phyloP scores from a whole-genome alignment of 2,113 vertebrate species.

The Ammospiza caudacuta region DNA sequence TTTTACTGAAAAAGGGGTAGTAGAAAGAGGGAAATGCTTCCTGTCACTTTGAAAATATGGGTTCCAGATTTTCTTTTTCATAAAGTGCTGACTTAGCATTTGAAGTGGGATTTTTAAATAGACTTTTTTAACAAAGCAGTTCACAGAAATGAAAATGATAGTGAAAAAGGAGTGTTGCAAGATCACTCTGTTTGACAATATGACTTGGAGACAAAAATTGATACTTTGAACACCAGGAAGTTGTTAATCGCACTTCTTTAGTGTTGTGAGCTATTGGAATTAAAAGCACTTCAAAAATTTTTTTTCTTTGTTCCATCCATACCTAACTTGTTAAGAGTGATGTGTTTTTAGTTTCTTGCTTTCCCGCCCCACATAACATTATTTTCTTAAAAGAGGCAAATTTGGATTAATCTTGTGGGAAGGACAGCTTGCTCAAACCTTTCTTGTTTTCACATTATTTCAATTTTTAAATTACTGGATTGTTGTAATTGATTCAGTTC shows the following conservation, averaged over 20 bases:
- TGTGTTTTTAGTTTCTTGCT: neutral
- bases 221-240: neutral
- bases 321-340: neutral
- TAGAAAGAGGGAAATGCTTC: neutral
- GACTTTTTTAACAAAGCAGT: neutral
- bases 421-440: neutral
- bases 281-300: neutral
- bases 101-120: neutral
- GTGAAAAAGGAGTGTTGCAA: neutral
- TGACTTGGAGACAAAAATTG: neutral
- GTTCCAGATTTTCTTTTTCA: neutral
- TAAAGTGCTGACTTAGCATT: neutral
- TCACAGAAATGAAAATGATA: neutral
- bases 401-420: neutral
- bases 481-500: neutral
- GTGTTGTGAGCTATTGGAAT: neutral
- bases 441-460: neutral
- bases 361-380: neutral
- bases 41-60: fast-evolving
- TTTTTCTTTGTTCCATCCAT: neutral
- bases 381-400: neutral
- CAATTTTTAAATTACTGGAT: neutral
- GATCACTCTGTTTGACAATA: neutral
- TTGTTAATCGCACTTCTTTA: neutral
- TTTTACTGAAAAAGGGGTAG: neutral